Conservation (phyloP, 2,797 vertebrate genomes). For the Salmo trutta region DNA sequence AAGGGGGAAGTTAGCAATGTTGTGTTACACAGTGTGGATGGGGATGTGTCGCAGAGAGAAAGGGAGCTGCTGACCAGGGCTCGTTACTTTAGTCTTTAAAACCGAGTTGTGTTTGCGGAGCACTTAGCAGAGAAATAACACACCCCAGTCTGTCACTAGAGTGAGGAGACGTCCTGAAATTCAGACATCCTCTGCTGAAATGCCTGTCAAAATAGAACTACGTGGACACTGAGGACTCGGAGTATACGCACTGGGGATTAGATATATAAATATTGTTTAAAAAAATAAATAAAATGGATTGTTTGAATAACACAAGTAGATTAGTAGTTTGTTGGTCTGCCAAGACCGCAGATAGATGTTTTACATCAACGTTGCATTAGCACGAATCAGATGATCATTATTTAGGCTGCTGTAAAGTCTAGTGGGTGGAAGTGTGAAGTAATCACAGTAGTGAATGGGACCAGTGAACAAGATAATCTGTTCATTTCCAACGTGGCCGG, state of each 20-base stretch:
- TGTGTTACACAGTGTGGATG: conserved; percentile 2
- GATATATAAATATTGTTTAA: background rate
- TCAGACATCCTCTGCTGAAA: conserved; percentile 21
- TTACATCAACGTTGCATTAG: conserved; percentile 43
- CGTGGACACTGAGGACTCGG: background rate
- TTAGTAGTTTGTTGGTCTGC: background rate
- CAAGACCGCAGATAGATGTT: conserved; percentile 20
- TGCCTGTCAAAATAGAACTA: conserved; percentile 13
- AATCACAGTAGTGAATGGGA: conserved; percentile 72
- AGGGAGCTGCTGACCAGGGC: background rate
- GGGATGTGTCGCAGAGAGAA: background rate
- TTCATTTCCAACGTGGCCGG: conserved; percentile 65
- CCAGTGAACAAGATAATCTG: conserved; percentile 77
- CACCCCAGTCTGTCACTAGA: conserved; percentile 6
- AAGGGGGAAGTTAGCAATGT: background rate
- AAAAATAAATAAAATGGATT: too few species aligned
- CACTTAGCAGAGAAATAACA: conserved; percentile 10
- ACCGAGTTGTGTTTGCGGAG: conserved; percentile 16
- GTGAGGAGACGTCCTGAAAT: conserved; percentile 3
- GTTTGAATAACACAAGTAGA: too few species aligned
- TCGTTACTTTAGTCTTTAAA: background rate
- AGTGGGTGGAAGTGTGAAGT: conserved; percentile 68
- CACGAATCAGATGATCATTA: conserved; percentile 56
- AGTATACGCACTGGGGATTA: background rate
- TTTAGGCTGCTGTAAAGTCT: conserved; percentile 66